phyloP scores from a whole-genome alignment of 2,888 invertebrate species.

The Troides helena region DNA sequence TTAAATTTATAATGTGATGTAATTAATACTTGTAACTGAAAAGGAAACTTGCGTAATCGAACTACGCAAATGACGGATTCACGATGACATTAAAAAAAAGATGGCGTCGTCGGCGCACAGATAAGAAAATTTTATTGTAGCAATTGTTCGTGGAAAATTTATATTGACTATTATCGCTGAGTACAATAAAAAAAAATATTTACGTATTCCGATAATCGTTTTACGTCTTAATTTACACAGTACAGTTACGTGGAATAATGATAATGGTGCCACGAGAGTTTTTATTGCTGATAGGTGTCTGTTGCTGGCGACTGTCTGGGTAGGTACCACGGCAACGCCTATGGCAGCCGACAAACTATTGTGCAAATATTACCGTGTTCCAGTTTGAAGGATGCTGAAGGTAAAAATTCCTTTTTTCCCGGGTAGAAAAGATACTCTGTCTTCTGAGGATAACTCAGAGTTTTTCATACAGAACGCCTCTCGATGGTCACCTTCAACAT shows the following conservation, averaged over 20 bases:
- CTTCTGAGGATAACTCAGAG: too few relatives aligned
- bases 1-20: neutral
- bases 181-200: conserved; percentile 11
- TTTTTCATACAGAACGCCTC: too few relatives aligned
- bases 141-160: conserved; percentile 15
- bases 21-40: neutral
- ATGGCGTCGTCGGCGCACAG: neutral
- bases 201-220: conserved; percentile 1
- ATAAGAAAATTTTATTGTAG: conserved; percentile 1
- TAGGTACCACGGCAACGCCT: too few relatives aligned
- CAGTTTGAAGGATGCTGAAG: too few relatives aligned
- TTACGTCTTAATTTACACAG: conserved; percentile 14
- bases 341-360: too few relatives aligned
- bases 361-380: too few relatives aligned
- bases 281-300: too few relatives aligned
- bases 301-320: too few relatives aligned
- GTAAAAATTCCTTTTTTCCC: too few relatives aligned
- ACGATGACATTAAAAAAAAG: conserved; percentile 8
- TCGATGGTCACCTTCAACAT: too few relatives aligned
- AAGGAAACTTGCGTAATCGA: neutral
- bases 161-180: neutral
- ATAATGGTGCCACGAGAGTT: conserved; percentile 6
- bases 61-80: neutral
- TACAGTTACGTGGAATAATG: conserved; percentile 14
- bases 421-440: too few relatives aligned